Conservation (phyloP, 2,113 vertebrate species). For the Fregata magnificens region DNA sequence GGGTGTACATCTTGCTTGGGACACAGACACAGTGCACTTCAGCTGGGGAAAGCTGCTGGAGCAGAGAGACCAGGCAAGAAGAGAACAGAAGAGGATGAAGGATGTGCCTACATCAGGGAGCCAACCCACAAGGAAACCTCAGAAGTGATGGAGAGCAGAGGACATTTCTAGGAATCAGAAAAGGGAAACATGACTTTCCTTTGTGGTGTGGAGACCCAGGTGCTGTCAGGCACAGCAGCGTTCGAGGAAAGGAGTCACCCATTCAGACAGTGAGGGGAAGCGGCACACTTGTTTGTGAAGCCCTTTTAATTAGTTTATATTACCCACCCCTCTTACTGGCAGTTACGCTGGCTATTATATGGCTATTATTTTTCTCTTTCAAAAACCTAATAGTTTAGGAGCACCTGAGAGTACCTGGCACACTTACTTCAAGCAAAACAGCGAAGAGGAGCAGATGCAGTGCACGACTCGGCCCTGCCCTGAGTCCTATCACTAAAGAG, state of each 20-base stretch:
- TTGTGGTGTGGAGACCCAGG: background rate
- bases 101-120: background rate
- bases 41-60: background rate
- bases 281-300: background rate
- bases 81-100: background rate
- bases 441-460: background rate
- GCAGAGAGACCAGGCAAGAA: background rate
- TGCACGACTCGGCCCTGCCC: background rate
- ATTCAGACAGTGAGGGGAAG: background rate
- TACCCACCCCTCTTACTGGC: background rate
- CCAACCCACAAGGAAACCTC: background rate
- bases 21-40: background rate
- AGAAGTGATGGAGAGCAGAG: background rate
- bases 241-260: background rate
- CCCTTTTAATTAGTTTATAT: background rate
- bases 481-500: background rate
- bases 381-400: background rate
- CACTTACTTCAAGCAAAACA: background rate
- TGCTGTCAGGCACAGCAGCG: background rate
- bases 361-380: background rate
- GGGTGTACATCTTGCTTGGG: background rate
- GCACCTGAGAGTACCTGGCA: background rate
- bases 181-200: background rate
- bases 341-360: background rate
- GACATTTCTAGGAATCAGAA: background rate